Evolutionary conservation across 2,888 invertebrate species (phyloP), one percentile per base, ranked within the genome.

Genomic region (Arenicola marina): DNA sequence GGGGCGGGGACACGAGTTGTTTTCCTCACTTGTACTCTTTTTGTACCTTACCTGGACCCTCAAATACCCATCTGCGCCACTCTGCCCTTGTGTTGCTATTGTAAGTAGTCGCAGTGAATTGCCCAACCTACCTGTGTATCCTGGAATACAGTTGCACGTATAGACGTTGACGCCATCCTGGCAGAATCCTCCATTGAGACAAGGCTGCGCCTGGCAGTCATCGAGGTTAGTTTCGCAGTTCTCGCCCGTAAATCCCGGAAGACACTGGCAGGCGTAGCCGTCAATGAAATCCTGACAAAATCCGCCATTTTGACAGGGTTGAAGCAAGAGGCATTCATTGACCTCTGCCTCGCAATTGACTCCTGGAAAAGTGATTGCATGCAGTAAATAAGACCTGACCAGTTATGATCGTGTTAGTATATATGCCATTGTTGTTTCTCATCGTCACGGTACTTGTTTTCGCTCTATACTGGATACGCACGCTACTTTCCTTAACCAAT

Each of bases 61-160:
- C n/a, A n/a, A n/a, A n/a, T n/a, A n/a, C n/a, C n/a, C n/a, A n/a
- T n/a, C n/a, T n/a, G n/a, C n/a, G n/a, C n/a, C n/a, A n/a, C n/a
- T n/a, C n/a, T n/a, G n/a, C n/a, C n/a, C n/a, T n/a, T n/a, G n/a
- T n/a, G n/a, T n/a, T n/a, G n/a, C n/a, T n/a, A n/a, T n/a, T n/a
- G n/a, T n/a, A n/a, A n/a, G n/a, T n/a, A n/a, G n/a, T n/a, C n/a
- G n/a, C n/a, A n/a, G n/a, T n/a, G n/a, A n/a, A n/a, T n/a, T n/a
- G n/a, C n/a, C n/a, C n/a, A n/a, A n/a, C n/a, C 54, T 65, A 76
- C 79, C 79, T 65, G 76, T 73, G 57, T 72, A 68, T 43, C 71
- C 69, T 28, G 66, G 55, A 15, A 18, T 43, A 61, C 71, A 71
- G 32, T 55, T 45, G 55, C 71, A 71, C 32, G 55, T 62, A 59